Percentiles rank a stretch among this genome's conserved stretches.
Conservation (phyloP, 2,797 vertebrate genomes). For the Sebastes aleutianus region DNA sequence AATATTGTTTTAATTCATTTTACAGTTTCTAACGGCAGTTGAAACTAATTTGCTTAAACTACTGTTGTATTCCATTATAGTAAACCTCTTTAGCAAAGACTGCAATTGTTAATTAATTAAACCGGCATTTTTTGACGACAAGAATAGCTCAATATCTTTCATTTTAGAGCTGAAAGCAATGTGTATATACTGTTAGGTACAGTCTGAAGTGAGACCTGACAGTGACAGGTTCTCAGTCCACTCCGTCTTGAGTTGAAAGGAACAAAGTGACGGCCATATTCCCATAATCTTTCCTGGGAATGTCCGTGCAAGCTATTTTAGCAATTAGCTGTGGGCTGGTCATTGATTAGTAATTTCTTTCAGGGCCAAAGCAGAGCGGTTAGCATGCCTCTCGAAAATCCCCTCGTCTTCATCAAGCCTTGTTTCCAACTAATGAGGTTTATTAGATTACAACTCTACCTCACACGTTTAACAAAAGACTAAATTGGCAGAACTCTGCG, state of each 20-base stretch:
- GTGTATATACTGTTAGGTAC: neutral
- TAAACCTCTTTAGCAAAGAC: constrained; percentile 71
- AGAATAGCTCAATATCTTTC: neutral
- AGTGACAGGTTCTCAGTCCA: neutral
- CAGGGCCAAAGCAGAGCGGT: constrained; percentile 55
- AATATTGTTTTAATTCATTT: constrained; percentile 77
- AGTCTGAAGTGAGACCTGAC: neutral
- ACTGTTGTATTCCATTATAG: constrained; percentile 62
- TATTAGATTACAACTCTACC: constrained; percentile 83
- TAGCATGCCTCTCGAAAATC: constrained; percentile 61
- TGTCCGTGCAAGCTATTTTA: constrained; percentile 53
- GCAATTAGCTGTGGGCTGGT: constrained; percentile 63
- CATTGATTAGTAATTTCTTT: constrained; percentile 72
- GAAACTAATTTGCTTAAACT: constrained; percentile 73
- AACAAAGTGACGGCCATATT: constrained; percentile 16
- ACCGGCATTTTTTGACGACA: constrained; percentile 13
- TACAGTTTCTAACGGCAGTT: constrained; percentile 72
- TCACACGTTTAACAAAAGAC: constrained; percentile 79
- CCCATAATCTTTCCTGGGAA: constrained; percentile 32
- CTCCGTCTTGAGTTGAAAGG: neutral
- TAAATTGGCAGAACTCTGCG: constrained; percentile 74
- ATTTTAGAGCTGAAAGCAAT: neutral
- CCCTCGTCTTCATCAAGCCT: constrained; percentile 75
- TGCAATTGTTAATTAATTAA: constrained; percentile 63
- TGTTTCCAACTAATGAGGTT: constrained; percentile 79